Evolutionary conservation across 2,797 vertebrate genomes (phyloP).

Genomic region (Strix occidentalis): DNA sequence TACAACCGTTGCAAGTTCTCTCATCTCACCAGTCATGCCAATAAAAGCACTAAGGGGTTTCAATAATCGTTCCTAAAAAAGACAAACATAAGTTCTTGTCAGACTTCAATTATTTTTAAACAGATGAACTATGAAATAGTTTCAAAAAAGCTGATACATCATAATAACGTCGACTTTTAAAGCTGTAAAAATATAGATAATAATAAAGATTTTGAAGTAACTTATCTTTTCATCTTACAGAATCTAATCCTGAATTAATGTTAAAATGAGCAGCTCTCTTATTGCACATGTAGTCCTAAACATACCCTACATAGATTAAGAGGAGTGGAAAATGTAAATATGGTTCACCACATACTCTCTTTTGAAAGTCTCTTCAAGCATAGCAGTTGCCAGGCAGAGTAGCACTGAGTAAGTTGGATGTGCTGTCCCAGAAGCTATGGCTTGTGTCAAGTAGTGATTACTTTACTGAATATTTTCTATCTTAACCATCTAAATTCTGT

Average conservation of each 20-base stretch:
- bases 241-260: neutral
- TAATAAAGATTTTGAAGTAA: neutral
- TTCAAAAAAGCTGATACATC: neutral
- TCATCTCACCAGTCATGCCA: slow-evolving; percentile 89
- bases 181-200: neutral
- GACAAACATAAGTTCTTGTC: neutral
- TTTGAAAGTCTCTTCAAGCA: neutral
- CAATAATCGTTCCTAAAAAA: slow-evolving; percentile 86
- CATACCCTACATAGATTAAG: neutral
- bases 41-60: slow-evolving; percentile 91
- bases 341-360: neutral
- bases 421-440: neutral
- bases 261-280: neutral
- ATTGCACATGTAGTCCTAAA: neutral
- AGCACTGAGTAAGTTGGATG: accelerated
- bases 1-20: slow-evolving; percentile 86
- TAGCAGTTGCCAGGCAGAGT: neutral
- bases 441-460: neutral
- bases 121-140: neutral
- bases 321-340: neutral
- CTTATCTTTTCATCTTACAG: neutral
- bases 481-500: neutral
- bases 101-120: neutral
- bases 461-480: neutral
- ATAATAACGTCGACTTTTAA: neutral